Evolutionary conservation across 2,888 invertebrate genomes (phyloP).

Genomic region (Acleris laterana): DNA sequence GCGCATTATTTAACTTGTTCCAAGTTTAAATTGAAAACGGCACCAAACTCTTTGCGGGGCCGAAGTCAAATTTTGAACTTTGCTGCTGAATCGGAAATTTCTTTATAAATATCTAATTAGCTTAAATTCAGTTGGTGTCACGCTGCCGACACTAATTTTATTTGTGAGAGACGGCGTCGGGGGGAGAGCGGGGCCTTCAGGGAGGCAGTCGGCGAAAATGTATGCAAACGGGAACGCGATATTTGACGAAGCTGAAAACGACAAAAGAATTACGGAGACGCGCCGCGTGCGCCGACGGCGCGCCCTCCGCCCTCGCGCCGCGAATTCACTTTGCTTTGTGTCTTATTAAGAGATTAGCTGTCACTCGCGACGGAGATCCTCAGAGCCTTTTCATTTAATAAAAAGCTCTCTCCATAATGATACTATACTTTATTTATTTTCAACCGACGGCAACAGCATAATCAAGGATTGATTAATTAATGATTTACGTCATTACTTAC

Average conservation of each 20-base stretch:
- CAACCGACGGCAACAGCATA: background rate
- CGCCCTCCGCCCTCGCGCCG: constrained; percentile 52
- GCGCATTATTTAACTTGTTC: constrained; percentile 83
- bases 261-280: constrained; percentile 78
- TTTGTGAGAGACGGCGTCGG: constrained; percentile 79
- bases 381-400: constrained; percentile 58
- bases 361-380: constrained; percentile 53
- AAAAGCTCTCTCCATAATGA: constrained; percentile 39
- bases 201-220: constrained; percentile 68
- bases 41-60: constrained; percentile 80
- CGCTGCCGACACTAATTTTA: constrained; percentile 84
- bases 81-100: constrained; percentile 83
- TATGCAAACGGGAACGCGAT: constrained; percentile 81
- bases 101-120: constrained; percentile 85
- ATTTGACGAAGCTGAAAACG: constrained; percentile 82
- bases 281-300: constrained; percentile 40
- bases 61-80: constrained; percentile 83
- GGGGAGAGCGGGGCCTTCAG: constrained; percentile 49
- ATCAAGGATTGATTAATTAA: constrained; percentile 1
- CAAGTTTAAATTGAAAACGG: constrained; percentile 84
- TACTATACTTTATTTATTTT: constrained; percentile 28
- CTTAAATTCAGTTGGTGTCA: constrained; percentile 84
- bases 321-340: constrained; percentile 73
- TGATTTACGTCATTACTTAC: constrained; percentile 8
- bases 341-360: constrained; percentile 71